Evolutionary conservation across 1,140 invertebrate genomes (phyloP), one percentile per base, ranked within the genome.

Genomic region (Saccostrea cuccullata): DNA sequence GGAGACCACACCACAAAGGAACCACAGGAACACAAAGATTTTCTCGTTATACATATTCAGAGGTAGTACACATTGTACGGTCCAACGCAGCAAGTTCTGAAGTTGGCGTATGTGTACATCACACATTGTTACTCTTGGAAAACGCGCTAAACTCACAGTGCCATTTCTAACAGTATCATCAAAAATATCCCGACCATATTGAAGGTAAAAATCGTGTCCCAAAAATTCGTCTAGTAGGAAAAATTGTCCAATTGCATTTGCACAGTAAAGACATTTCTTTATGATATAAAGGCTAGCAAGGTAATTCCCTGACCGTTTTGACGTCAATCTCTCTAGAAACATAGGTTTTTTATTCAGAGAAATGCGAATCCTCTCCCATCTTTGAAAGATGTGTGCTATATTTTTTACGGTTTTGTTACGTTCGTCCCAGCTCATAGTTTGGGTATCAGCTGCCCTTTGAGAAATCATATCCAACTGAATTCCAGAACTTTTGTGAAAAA

Each of bases 21-120:
- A 92, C 93, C 93, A 94, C 3, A 93, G 85, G 36, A 93, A 89
- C 5, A 93, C 87, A 93, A 96, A 96, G 64, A 96, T 95, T 91
- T 96, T 96, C 90, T 96, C 96, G 89, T 96, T 96, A 92, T 96
- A 96, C 36, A 96, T 92, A 89, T 96, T 96, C 60, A 96, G 95
- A 30, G 95, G 95, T 86, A 96, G 92, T 30, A 96, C 96, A 89
- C 96, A 96, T 90, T 96, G 96, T 56, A 95, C 93, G 0, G 94
- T 94, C 87, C 93, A 94, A 0, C 91, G 87, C 60, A 94, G 95
- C 1, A 94, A 70, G 86, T 95, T 94, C 40, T 91, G 60, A 40
- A 96, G 87, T n/a, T 95, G 95, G 55, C 96, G 94, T 15, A 95
- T 94, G 73, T 95, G 90, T 91, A 96, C 96, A 88, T 96, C 95